Evolutionary conservation across 2,888 invertebrate species (phyloP), one percentile per base, ranked within the genome.

Genomic region (Tenthredo livida): DNA sequence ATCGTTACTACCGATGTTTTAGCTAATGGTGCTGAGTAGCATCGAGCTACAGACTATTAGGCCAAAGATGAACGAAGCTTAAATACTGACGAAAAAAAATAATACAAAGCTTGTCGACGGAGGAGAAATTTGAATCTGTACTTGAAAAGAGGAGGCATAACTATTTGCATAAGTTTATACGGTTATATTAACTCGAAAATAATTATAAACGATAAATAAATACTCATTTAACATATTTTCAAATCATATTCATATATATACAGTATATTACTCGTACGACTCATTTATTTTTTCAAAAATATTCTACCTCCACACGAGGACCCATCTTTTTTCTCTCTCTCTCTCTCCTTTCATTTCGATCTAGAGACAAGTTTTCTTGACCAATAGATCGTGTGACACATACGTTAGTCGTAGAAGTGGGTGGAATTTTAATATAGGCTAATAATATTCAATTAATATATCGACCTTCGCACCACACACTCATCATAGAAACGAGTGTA

Each of bases 21-120:
- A 15, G 73, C 90, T 65, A 92, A 92, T 83, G 92, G 92, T 83
- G 92, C 92, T 86, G 92, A 93, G 86, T 91, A 88, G 89, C 84
- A 58, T 73, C 29, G 21, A 58, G 37, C 33, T 70, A 5, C 70
- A 37, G 37, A 70, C 4, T 29, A 37, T 70, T 29, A 17, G 33
- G 70, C 17, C 17, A 15, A 50, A 15, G 12, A 37, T 15, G 70
- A 29, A 70, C 15, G 33, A 70, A 70, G n/a, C 29, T 70, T 25
- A 12, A 61, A 29, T 61, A 25, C 0, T 25, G 0, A 25, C 25
- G n/a, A 21, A 21, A 2, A 58, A 21, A 61, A 61, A 61, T 61
- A 2, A 61, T 25, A 12, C 1, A 2, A 12, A 61, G 25, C 25
- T 61, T 29, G 25, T 54, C n/a, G n/a, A 7, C 25, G 9, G 12